Evolutionary conservation across 2,113 vertebrate species (phyloP).

Genomic region (Thamnophis sirtalis): DNA sequence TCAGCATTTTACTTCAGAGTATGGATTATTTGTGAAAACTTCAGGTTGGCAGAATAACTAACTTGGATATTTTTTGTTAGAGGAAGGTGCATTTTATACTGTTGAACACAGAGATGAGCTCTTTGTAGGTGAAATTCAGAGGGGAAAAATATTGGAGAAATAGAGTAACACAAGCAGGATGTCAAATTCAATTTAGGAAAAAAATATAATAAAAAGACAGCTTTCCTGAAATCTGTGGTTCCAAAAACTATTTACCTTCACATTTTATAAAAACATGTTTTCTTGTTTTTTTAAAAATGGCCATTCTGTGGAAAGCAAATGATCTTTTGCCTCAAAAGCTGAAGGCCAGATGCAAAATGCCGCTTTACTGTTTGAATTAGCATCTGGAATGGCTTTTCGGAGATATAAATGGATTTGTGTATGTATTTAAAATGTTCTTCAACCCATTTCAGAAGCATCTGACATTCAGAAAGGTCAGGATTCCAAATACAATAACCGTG

Average conservation of each 20-base stretch:
- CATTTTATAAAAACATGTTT: background rate
- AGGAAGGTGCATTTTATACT: slow-evolving; percentile 7
- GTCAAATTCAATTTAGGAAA: background rate
- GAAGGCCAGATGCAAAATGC: background rate
- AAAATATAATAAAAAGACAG: slow-evolving; percentile 1
- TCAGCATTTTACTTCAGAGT: background rate
- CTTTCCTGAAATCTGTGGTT: background rate
- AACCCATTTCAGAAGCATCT: background rate
- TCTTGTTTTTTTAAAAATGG: background rate
- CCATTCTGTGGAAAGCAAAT: slow-evolving; percentile 8
- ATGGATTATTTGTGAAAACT: background rate
- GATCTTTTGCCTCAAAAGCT: background rate
- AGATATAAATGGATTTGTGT: background rate
- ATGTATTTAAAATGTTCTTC: background rate
- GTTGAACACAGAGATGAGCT: background rate
- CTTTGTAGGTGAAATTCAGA: background rate
- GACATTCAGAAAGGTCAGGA: background rate
- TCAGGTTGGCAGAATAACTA: background rate
- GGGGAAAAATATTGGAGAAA: background rate
- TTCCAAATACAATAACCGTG: background rate
- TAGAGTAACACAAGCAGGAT: background rate
- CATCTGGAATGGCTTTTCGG: background rate
- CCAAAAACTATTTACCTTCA: background rate
- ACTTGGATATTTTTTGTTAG: background rate
- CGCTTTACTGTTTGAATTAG: background rate